Conservation (phyloP, 2,888 invertebrate species). For the Metallyticus violacea region DNA sequence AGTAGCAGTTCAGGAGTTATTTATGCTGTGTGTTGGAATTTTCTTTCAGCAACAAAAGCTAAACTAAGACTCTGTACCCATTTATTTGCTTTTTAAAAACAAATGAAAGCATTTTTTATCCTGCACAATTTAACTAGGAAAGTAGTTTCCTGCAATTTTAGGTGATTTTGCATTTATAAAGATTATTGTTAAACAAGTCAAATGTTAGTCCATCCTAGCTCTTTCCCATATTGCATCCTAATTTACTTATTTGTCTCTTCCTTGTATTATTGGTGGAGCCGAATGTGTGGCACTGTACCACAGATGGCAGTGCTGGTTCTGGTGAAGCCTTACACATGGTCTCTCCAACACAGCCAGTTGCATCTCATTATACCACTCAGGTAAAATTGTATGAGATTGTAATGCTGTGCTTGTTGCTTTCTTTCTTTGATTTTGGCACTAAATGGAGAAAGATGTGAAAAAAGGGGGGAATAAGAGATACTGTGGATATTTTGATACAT, state of each 20-base stretch:
- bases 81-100: too few relatives aligned
- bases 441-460: not conserved
- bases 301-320: not conserved
- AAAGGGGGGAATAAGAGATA: too few relatives aligned
- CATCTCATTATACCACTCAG: slow-evolving; percentile 1
- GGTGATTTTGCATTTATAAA: too few relatives aligned
- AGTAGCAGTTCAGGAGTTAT: too few relatives aligned
- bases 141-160: too few relatives aligned
- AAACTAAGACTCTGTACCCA: too few relatives aligned
- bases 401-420: not conserved
- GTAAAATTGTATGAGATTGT: not conserved
- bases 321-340: not conserved
- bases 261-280: slow-evolving; percentile 1
- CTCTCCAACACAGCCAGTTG: not conserved
- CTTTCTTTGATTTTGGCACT: not conserved
- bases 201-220: not conserved
- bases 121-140: too few relatives aligned
- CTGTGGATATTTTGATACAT: too few relatives aligned
- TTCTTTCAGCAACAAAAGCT: too few relatives aligned
- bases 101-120: too few relatives aligned
- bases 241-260: not conserved
- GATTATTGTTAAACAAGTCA: too few relatives aligned
- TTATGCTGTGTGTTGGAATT: too few relatives aligned
- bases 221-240: not conserved
- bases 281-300: slow-evolving; percentile 9